phyloP scores from a whole-genome alignment of 2,113 vertebrate genomes.

The Melanotaenia duboulayi region DNA sequence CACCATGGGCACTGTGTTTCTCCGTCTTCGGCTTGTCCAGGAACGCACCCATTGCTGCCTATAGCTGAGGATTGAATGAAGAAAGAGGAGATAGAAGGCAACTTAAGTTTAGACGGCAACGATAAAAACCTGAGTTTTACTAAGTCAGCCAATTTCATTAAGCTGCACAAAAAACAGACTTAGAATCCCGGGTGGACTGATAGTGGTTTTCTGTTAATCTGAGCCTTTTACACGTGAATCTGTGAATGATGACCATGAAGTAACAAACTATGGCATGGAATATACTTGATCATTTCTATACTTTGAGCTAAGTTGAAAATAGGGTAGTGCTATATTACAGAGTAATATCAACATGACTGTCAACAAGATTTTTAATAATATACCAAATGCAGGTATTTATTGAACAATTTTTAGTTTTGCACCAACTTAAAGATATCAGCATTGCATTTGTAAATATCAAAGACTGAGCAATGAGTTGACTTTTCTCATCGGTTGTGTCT shows the following conservation, averaged over 20 bases:
- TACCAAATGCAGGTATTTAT: too few relatives aligned
- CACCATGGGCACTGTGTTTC: constrained; percentile 96
- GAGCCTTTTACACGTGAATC: not conserved
- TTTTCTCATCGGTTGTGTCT: too few relatives aligned
- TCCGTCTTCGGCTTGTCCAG: constrained; percentile 99
- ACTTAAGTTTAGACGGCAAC: constrained; percentile 1
- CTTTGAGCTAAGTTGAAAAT: too few relatives aligned
- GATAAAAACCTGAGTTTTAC: not conserved
- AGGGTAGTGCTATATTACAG: too few relatives aligned
- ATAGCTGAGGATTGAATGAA: constrained; percentile 68
- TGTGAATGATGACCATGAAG: not conserved
- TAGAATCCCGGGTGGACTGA: not conserved
- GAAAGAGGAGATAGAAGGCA: constrained; percentile 1
- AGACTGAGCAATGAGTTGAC: not conserved
- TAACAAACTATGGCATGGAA: not conserved
- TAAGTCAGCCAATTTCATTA: not conserved
- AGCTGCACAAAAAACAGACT: not conserved
- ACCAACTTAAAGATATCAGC: not conserved
- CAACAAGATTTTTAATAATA: not conserved
- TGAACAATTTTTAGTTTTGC: not conserved
- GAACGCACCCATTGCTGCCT: constrained; percentile 98
- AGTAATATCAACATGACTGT: not conserved
- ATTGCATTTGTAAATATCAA: not conserved
- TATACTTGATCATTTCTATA: too few relatives aligned
- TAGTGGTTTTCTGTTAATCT: not conserved